Evolutionary conservation across 2,797 vertebrate genomes (phyloP), one percentile per base, ranked within the genome.

Genomic region (Rhabdomys pumilio): DNA sequence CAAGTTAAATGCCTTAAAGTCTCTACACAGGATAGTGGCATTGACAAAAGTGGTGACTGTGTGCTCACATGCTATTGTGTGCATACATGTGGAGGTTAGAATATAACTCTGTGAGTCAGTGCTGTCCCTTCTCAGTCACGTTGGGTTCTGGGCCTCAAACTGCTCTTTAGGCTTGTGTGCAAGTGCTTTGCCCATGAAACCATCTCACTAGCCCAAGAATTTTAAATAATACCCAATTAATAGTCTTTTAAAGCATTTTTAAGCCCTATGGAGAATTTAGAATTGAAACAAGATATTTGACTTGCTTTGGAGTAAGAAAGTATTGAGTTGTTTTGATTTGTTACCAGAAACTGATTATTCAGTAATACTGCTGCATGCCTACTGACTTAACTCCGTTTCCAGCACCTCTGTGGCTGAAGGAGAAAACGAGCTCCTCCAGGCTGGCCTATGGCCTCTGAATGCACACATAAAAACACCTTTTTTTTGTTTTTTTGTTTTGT

Each of bases 171-270:
- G 34, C 34, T 53, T 26, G 34, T 55, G 29, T 20, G 22, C 31
- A 72, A 10, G 47, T 44, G 41, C 26, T 63, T 63, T 14, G 47
- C 31, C 15, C 10, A 13, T 65, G n/a, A 14, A 50, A 26, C 22
- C n/a, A 57, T 73, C 50, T 57, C 24, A 72, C 8, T 38, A 73
- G 24, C 50, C 67, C n/a, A 41, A 7, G 17, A 34, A 38, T 83
- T 93, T 82, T 53, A 59, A 89, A 24, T 86, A 59, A 80, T 77
- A 57, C 55, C 77, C 86, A 47, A 31, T 61, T 50, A 50, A 6
- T 95, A 91, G 55, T 50, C 11, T 95, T 93, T 91, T 34, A 89
- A 38, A 73, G 91, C 59, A 92, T 85, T 93, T 89, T 91, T n/a
- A 95, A 87, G 79, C 75, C 22, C 41, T 77, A 1, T 93, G 85